Base-by-base conservation (phyloP, 2,888 invertebrate species). In the Lypha dubia region DNA sequence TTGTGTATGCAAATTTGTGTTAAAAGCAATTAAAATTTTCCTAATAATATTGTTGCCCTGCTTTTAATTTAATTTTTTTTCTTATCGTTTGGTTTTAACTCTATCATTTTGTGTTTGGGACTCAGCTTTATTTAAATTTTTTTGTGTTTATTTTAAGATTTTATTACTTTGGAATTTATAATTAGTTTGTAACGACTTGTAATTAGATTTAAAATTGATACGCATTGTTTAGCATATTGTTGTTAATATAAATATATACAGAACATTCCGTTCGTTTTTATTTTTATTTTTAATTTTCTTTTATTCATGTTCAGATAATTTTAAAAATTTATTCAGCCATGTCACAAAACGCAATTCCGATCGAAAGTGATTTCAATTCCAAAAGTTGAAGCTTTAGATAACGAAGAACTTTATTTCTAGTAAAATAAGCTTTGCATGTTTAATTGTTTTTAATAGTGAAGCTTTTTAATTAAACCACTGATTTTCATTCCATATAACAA, bases 151-250 rank as follows among this genome's bases (percentile, higher is more conserved):
- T 79, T 68, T 75, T 6, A 9, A 24, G 41, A 68, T 80, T 82
- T 80, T 84, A 84, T 80, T 76, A 67, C 79, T 84, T 80, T 67
- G 49, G 60, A 80, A 80, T 84, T 73, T 80, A 76, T 67, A 84
- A 84, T 79, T 75, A 68, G 84, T 80, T 76, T 68, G 71, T 84
- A 79, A 79, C 75, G 75, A 79, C 79, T 79, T 75, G 74, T 60
- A 84, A 79, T 84, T 84, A 65, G 49, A 79, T 67, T 71, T 56
- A 9, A 53, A 76, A 79, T 71, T 35, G 38, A 58, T 51, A 53
- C 63, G 71, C 75, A 76, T 80, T 80, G 35, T 76, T 80, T 53
- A 53, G 71, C 79, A 82, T 70, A 70, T 63, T 56, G 56, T 58
- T 76, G 20, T 56, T 28, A 63, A 82, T 32, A 41, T 38, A 56